Conservation (phyloP, 2,888 invertebrate species). For the Tineola bisselliella region DNA sequence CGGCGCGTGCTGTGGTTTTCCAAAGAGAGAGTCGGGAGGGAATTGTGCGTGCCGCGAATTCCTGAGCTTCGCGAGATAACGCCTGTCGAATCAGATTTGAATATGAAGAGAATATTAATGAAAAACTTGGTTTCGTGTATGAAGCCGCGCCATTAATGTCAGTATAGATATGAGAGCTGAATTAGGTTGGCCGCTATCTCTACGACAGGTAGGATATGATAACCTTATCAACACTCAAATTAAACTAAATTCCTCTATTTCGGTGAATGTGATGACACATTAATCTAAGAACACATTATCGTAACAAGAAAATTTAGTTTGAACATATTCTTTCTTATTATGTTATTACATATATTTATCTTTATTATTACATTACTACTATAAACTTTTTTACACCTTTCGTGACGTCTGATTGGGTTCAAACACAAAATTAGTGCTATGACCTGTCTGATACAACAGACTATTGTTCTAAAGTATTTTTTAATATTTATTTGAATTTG, state of each 20-base stretch:
- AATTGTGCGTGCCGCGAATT: slow-evolving; percentile 48
- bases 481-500: no score
- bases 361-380: no score
- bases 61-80: slow-evolving; percentile 36
- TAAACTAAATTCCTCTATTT: not conserved
- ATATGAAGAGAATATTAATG: slow-evolving; percentile 63
- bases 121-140: slow-evolving; percentile 33
- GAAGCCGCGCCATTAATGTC: slow-evolving; percentile 23
- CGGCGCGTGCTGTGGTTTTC: slow-evolving; percentile 34
- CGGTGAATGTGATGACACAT: not conserved
- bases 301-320: no score
- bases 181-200: slow-evolving; percentile 4
- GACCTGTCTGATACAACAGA: no score
- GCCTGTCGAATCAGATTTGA: slow-evolving; percentile 56
- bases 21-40: slow-evolving; percentile 27
- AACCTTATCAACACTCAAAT: not conserved
- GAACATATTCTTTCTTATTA: no score
- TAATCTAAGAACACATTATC: not conserved
- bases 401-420: no score
- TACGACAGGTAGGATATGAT: not conserved
- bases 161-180: not conserved
- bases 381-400: no score
- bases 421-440: no score
- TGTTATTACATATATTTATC: no score
- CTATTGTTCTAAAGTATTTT: no score